Base-by-base conservation (phyloP, 2,888 invertebrate genomes). In the Melanostoma mellinum region DNA sequence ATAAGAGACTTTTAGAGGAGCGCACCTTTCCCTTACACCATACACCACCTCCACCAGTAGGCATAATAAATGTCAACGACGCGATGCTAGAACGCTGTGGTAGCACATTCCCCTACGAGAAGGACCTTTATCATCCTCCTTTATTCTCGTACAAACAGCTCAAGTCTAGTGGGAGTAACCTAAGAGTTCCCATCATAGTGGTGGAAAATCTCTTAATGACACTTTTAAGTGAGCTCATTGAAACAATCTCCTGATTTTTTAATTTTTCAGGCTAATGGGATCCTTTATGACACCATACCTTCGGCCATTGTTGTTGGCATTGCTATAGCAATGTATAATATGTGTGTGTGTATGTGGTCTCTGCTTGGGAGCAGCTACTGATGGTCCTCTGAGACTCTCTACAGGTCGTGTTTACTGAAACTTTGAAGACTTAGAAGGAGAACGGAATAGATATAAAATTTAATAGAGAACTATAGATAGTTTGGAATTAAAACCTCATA, bases 171-270 rank as follows among this genome's bases (percentile, higher is more conserved):
- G 71, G 60, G 65, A 81, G 81, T 60, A 71, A 76, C 72, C 76
- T 72, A 52, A 76, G 72, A 48, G 67, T 61, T 61, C 56, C 71
- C 71, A n/a, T 48, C 10, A 35, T 61, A 76, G 76, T 81, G 81
- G 72, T 72, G 71, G 38, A 61, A 81, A 81, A 72, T 81, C 67
- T 61, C 53, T 55, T 81, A 81, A 76, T 76, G 76, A 76, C 71
- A 68, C 76, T 81, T 81, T 76, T 61, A 72, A 81, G 76, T 72
- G 60, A 35, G 63, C 69, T 71, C 65, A 76, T 76, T 81, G 71
- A 81, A 71, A 55, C 53, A 72, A 52, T 72, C 76, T 81, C 72
- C 53, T 44, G 63, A 53, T 38, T 63, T 53, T 10, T 40, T 58
- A 40, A 40, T 58, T 74, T 56, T 46, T 38, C 6, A 52, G 38